A percentile compares a stretch with the other conserved stretches of the same genome.
Conservation (phyloP, 2,797 vertebrate species). For the Anas acuta region DNA sequence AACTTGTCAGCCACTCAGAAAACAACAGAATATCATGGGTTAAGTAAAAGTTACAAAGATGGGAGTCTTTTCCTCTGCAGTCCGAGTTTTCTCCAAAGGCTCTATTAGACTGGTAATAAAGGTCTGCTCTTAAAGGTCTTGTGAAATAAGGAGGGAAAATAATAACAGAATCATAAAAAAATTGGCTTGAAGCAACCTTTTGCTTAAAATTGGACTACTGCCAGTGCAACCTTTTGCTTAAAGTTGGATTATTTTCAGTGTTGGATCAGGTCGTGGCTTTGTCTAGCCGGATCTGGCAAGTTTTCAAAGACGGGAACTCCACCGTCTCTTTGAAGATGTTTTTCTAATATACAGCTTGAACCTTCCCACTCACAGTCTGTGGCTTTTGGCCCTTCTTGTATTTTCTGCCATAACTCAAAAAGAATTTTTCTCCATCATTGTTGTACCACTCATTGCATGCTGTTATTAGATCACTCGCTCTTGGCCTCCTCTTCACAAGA, state of each 20-base stretch:
- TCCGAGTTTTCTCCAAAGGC: not conserved
- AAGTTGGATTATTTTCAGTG: not conserved
- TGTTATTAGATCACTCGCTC: not conserved
- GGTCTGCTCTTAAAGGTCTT: not conserved
- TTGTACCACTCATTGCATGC: not conserved
- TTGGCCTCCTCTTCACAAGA: not conserved
- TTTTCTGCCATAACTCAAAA: not conserved
- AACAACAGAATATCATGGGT: not conserved
- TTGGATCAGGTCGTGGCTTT: not conserved
- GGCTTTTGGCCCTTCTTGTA: not conserved
- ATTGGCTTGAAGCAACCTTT: not conserved
- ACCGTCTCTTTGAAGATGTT: not conserved
- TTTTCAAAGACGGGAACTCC: not conserved
- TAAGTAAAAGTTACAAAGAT: not conserved
- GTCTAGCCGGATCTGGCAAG: not conserved
- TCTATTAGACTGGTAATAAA: not conserved
- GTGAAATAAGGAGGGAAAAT: not conserved
- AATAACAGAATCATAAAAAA: not conserved
- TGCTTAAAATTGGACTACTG: not conserved
- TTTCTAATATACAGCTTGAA: not conserved
- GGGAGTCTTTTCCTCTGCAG: not conserved
- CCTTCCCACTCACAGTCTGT: not conserved
- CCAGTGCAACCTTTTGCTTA: not conserved
- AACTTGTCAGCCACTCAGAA: not conserved
- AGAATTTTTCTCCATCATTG: not conserved